Conservation (phyloP, 2,797 vertebrate genomes). For the Morelia viridis region DNA sequence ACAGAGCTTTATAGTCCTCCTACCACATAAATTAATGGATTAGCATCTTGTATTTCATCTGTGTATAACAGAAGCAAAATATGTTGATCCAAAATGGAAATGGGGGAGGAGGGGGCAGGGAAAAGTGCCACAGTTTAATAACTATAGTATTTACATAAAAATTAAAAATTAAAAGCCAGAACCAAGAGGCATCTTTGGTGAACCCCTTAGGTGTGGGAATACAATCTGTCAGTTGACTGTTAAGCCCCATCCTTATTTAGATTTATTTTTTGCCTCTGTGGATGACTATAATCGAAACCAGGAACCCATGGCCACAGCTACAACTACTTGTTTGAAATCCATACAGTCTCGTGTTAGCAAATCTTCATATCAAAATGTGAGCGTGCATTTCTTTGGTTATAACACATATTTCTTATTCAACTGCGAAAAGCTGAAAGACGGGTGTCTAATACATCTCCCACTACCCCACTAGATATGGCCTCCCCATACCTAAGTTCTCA, state of each 20-base stretch:
- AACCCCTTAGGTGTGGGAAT: background rate
- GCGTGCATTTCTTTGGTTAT: background rate
- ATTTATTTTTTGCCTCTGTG: background rate
- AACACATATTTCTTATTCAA: background rate
- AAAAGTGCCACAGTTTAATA: background rate
- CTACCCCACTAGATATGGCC: too few relatives aligned
- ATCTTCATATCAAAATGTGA: background rate
- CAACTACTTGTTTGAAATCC: background rate
- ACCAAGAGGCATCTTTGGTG: background rate
- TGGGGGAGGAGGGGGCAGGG: background rate
- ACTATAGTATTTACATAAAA: constrained; percentile 2
- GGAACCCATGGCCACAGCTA: background rate
- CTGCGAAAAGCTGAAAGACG: background rate
- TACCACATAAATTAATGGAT: constrained; percentile 18
- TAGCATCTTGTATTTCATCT: constrained; percentile 1
- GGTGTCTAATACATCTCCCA: background rate
- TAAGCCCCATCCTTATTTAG: background rate
- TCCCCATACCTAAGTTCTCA: background rate
- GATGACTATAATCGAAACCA: background rate
- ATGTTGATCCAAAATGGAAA: constrained; percentile 13
- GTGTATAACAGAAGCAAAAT: constrained; percentile 6
- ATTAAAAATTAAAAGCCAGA: constrained; percentile 1
- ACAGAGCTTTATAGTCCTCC: constrained; percentile 1
- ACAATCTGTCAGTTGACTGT: background rate
- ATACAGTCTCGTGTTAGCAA: background rate